phyloP scores from a whole-genome alignment of 2,888 invertebrate genomes.

The Xestia rhomboidea region DNA sequence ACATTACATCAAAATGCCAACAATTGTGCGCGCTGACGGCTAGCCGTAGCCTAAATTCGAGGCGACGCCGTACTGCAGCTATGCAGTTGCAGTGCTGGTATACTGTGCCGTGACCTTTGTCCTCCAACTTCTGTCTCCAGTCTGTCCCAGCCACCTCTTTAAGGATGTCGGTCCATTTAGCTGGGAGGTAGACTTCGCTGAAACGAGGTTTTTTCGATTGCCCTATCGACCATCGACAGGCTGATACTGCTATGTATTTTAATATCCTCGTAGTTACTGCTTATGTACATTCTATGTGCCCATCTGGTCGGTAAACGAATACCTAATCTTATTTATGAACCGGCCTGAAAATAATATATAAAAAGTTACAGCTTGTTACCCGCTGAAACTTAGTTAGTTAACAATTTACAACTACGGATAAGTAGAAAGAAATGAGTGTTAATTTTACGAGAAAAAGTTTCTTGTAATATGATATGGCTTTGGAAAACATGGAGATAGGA shows the following conservation, averaged over 20 bases:
- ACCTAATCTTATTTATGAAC: constrained; percentile 28
- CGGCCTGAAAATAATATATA: constrained; percentile 43
- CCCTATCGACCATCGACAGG: neutral
- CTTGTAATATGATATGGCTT: neutral
- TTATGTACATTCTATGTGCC: neutral
- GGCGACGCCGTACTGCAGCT: no score
- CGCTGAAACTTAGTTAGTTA: constrained; percentile 35
- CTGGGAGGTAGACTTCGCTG: neutral
- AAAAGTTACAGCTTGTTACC: constrained; percentile 33
- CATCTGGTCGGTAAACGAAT: constrained; percentile 29
- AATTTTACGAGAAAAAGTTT: constrained; percentile 6
- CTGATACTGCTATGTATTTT: neutral
- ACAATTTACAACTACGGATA: constrained; percentile 37
- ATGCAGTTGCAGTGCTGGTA: no score
- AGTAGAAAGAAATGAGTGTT: constrained; percentile 22
- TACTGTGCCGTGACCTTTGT: no score
- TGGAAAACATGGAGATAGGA: neutral
- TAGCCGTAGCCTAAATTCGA: no score
- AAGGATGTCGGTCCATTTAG: neutral
- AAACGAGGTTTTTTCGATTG: neutral
- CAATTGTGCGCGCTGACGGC: no score
- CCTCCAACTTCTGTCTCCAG: neutral
- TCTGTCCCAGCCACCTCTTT: neutral
- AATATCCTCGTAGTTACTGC: neutral
- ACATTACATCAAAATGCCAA: no score